Conservation (phyloP, 2,113 vertebrate genomes). For the Chaenogobius annularis region DNA sequence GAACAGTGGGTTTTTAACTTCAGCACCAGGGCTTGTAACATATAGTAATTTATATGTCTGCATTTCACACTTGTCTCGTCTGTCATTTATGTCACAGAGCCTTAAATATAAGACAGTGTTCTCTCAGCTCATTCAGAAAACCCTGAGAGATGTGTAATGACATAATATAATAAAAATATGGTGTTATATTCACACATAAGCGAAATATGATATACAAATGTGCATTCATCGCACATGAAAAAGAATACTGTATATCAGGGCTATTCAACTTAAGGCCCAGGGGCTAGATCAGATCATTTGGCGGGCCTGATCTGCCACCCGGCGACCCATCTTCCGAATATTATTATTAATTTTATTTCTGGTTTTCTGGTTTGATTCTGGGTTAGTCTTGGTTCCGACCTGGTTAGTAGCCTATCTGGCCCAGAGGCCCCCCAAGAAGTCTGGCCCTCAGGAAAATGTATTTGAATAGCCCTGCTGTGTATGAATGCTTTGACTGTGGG, state of each 20-base stretch:
- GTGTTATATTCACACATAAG: constrained; percentile 8
- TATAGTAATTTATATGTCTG: constrained; percentile 13
- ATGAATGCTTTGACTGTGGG: constrained; percentile 3
- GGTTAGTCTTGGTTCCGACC: too few species aligned
- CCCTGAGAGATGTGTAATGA: background rate
- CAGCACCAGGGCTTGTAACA: constrained; percentile 12
- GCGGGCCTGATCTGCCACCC: too few species aligned
- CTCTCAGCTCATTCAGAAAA: constrained; percentile 17
- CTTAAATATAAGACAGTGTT: constrained; percentile 20
- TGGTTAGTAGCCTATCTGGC: too few species aligned
- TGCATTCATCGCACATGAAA: background rate
- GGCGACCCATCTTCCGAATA: too few species aligned
- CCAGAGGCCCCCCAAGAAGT: too few species aligned
- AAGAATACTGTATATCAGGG: background rate
- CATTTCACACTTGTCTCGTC: constrained; percentile 7
- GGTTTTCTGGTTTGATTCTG: too few species aligned
- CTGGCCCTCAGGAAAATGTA: too few species aligned
- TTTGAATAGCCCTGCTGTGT: too few species aligned
- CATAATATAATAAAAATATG: background rate
- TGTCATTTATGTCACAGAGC: constrained; percentile 7
- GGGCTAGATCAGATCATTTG: too few species aligned
- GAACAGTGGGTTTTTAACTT: constrained; percentile 50
- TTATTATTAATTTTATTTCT: too few species aligned
- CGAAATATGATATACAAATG: constrained; percentile 11
- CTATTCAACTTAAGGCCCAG: too few species aligned